phyloP scores from a whole-genome alignment of 2,888 invertebrate species.

The Cataglyphis livida region DNA sequence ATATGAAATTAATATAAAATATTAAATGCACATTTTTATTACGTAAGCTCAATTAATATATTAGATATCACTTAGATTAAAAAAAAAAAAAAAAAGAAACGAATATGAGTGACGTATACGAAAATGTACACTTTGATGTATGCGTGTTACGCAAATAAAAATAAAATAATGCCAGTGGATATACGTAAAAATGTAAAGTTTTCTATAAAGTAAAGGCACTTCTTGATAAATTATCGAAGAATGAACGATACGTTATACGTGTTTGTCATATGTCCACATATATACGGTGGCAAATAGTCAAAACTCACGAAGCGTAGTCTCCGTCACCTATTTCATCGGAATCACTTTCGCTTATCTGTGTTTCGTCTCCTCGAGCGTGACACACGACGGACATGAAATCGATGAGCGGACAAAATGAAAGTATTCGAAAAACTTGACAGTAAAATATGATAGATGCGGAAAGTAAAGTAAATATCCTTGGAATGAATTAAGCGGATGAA shows the following conservation, averaged over 20 bases:
- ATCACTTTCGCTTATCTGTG: slow-evolving; percentile 18
- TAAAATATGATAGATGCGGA: slow-evolving; percentile 20
- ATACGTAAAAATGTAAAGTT: slow-evolving; percentile 51
- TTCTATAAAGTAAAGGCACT: neutral
- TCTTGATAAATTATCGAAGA: slow-evolving; percentile 36
- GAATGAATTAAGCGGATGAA: neutral
- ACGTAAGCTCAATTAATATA: neutral
- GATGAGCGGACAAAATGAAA: slow-evolving; percentile 43
- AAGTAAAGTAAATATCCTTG: neutral
- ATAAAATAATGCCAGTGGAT: slow-evolving; percentile 61
- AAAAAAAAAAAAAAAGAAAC: neutral
- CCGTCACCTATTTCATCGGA: slow-evolving; percentile 7
- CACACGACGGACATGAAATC: slow-evolving; percentile 35
- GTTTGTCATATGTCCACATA: slow-evolving; percentile 5
- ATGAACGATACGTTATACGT: slow-evolving; percentile 22
- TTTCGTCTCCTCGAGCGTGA: slow-evolving; percentile 5
- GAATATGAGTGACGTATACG: neutral
- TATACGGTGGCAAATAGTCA: slow-evolving; percentile 25
- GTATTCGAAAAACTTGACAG: slow-evolving; percentile 16
- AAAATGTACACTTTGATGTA: neutral
- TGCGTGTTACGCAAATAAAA: neutral
- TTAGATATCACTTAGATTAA: neutral
- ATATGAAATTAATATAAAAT: neutral
- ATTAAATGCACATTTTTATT: neutral
- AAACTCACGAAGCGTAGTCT: slow-evolving; percentile 11